Evolutionary conservation across 2,888 invertebrate species (phyloP).

Genomic region (Odontothrips loti): DNA sequence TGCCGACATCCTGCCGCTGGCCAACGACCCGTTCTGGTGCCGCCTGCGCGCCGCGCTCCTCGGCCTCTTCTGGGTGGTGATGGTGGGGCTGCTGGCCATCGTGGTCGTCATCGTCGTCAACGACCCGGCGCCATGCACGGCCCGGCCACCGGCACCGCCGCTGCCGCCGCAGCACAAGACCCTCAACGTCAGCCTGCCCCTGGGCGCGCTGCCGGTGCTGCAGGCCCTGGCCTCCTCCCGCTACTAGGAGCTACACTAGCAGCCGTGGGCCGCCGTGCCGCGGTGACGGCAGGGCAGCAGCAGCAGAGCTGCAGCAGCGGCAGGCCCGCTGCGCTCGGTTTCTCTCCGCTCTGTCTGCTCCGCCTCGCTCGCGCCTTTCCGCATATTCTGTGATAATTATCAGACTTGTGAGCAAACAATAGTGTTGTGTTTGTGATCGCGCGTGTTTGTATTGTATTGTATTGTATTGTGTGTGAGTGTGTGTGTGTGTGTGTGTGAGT

Average conservation of each 20-base stretch:
- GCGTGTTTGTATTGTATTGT: too few species aligned
- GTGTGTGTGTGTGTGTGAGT: too few species aligned
- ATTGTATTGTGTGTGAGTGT: too few species aligned
- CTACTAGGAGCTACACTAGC: background rate
- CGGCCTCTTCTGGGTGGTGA: background rate
- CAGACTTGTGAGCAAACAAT: background rate
- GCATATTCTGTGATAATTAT: conserved; percentile 6
- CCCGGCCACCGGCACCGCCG: background rate
- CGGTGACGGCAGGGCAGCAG: too few species aligned
- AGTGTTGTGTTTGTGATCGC: background rate
- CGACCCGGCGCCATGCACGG: background rate
- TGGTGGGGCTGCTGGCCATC: background rate
- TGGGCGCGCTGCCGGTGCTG: conserved; percentile 3
- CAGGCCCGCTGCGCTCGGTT: too few species aligned
- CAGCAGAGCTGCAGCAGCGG: too few species aligned
- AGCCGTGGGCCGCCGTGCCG: background rate
- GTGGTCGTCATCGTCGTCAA: conserved; percentile 13
- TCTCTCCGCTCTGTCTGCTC: too few species aligned
- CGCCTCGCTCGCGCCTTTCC: background rate
- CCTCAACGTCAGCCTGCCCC: conserved; percentile 12
- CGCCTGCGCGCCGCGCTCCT: background rate
- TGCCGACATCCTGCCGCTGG: background rate
- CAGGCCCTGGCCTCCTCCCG: conserved; percentile 5
- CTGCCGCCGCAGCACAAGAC: background rate
- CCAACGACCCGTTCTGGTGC: conserved; percentile 9